Base-by-base conservation (phyloP, 92 coral and sea anemone genomes). In the Paramuricea clavata region DNA sequence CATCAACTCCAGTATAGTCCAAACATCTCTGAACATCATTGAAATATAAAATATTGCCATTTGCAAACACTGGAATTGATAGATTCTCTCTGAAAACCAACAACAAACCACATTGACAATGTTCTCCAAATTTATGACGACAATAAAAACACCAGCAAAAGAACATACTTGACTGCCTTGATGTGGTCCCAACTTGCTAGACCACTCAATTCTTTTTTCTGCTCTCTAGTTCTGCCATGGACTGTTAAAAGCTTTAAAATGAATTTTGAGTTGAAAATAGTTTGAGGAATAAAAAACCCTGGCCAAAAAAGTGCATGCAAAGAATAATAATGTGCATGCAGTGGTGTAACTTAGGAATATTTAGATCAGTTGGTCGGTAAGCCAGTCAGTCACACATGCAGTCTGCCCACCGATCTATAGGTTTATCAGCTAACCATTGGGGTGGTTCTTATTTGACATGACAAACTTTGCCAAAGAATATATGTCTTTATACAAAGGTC, bases 161-260 rank as follows among this genome's bases (percentile, higher is more conserved):
- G 11, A 22, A 78, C 90, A 36, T 82, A 96, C 99, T 91, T 91
- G 82, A 96, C 93, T 57, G 98, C 92, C 75, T 94, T 96, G 59
- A 96, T 96, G 78, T 91, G 90, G 82, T 96, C 99, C 99, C 99
- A 96, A 85, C 81, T 89, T 31, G 99, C 99, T 15, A 96, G 90
- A 19, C 99, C 99, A 61, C 96, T 96, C 31, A 90, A 82, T 3
- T 82, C 49, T 11, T 97, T 94, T 76, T 96, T 96, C 83, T 96
- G 97, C 33, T 96, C 97, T 30, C 97, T 92, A 74, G 98, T 96
- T 69, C 99, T 89, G 5, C 99, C 99, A 89, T 96, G 99, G 33
- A 96, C 95, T 31, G 99, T 96, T 65, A 96, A 85, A 12, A 96
- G 87, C 99, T 96, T 33, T 12, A 68, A 74, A 30, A 22, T 15